These are phyloP conservation scores for Notodonta dromedarius DNA, from an alignment of 2,888 invertebrate genomes.

Conservation along the genomic window DNA sequence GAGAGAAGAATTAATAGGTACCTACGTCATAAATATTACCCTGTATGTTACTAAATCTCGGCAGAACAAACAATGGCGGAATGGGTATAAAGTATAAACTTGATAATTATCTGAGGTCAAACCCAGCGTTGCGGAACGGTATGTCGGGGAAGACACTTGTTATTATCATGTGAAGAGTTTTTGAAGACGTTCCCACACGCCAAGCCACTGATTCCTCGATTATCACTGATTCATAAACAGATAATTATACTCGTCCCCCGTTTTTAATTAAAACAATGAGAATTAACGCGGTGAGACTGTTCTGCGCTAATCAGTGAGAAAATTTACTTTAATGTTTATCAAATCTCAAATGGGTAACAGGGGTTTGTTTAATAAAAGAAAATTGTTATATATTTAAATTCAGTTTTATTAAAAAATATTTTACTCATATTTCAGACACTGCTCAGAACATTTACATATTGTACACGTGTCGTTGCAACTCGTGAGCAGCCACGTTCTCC, in stretches of 20 bases:
- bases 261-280: conserved; percentile 69
- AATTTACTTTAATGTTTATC: conserved; percentile 16
- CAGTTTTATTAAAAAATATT: conserved; percentile 80
- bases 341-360: conserved; percentile 9
- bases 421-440: conserved; percentile 70
- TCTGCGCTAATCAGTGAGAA: conserved; percentile 51
- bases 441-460: conserved; percentile 54
- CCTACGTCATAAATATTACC: conserved; percentile 59
- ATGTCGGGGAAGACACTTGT: conserved; percentile 75
- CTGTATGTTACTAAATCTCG: conserved; percentile 67
- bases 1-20: background rate
- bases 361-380: conserved; percentile 33
- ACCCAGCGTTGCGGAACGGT: conserved; percentile 74
- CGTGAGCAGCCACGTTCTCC: conserved; percentile 53
- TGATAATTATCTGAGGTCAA: conserved; percentile 80
- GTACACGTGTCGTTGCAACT: conserved; percentile 40
- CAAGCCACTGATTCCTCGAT: conserved; percentile 76
- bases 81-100: conserved; percentile 65
- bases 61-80: conserved; percentile 78
- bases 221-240: conserved; percentile 78
- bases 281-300: conserved; percentile 43
- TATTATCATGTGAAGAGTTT: conserved; percentile 82
- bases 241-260: conserved; percentile 75
- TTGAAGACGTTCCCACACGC: conserved; percentile 81
- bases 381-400: conserved; percentile 55